Conservation (phyloP, 92 coral and sea anemone species). For the Desmophyllum pertusum region DNA sequence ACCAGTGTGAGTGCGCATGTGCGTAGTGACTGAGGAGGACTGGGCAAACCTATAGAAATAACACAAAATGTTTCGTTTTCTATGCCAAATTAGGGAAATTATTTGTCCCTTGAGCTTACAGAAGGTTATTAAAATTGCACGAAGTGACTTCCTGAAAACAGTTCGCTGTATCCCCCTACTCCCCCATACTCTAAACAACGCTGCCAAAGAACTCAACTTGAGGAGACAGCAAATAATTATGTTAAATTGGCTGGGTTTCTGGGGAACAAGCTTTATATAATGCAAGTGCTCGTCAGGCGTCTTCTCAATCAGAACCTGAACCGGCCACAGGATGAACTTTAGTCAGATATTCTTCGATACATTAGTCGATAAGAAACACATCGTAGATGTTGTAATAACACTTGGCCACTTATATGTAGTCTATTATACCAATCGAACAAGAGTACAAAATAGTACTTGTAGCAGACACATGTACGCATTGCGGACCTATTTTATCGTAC, state of each 20-base stretch:
- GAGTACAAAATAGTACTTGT: neutral
- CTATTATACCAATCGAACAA: neutral
- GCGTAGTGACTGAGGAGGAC: conserved; percentile 69
- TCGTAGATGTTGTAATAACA: neutral
- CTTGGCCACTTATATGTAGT: neutral
- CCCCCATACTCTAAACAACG: neutral
- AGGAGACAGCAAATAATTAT: too few species aligned
- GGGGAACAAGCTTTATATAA: too few species aligned
- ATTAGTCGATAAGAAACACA: too few species aligned
- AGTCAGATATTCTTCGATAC: too few species aligned
- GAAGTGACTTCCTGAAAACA: neutral
- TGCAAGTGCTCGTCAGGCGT: too few species aligned
- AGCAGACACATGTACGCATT: neutral
- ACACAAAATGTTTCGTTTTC: neutral
- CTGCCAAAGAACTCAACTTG: neutral
- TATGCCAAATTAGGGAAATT: neutral
- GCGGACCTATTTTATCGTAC: conserved; percentile 23
- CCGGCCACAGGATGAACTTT: too few species aligned
- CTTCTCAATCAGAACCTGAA: too few species aligned
- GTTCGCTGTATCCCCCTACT: neutral
- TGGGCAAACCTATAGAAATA: conserved; percentile 52
- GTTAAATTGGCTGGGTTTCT: too few species aligned
- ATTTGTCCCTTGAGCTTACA: neutral
- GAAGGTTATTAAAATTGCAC: neutral
- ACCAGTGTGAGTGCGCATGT: conserved; percentile 71